Evolutionary conservation across 2,888 invertebrate genomes (phyloP).

Genomic region (Clistopyga incitator): DNA sequence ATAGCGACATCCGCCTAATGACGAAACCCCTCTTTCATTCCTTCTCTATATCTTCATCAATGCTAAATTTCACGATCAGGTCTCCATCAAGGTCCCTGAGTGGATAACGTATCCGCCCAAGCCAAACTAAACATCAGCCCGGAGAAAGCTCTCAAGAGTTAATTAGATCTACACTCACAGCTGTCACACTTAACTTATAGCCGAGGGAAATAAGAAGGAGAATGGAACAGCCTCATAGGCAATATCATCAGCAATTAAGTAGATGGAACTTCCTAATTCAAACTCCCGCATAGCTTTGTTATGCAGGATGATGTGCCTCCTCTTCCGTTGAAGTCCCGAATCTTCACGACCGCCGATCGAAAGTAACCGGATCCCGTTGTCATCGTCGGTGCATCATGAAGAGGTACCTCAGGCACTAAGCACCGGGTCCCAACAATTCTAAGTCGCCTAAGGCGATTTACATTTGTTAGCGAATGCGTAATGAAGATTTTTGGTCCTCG

Average conservation of each 20-base stretch:
- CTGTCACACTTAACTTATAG: constrained; percentile 16
- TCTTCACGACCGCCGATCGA: constrained; percentile 37
- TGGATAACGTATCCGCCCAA: constrained; percentile 33
- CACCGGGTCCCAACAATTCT: constrained; percentile 24
- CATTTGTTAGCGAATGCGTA: constrained; percentile 80
- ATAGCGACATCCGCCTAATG: constrained; percentile 64
- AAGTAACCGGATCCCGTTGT: constrained; percentile 9
- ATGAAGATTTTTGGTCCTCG: constrained; percentile 77
- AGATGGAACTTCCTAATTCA: constrained; percentile 12
- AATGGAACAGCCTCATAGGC: background rate
- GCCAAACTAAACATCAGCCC: background rate
- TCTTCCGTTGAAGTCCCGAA: constrained; percentile 15
- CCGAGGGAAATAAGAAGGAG: constrained; percentile 5
- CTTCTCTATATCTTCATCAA: constrained; percentile 56
- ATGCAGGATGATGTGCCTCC: background rate
- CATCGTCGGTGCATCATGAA: constrained; percentile 17
- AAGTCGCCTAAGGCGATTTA: constrained; percentile 75
- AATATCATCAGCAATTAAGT: constrained; percentile 18
- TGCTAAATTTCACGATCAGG: constrained; percentile 46
- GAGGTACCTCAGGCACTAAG: constrained; percentile 15
- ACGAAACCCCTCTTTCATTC: constrained; percentile 44
- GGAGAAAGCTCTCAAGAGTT: constrained; percentile 24
- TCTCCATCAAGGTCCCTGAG: constrained; percentile 25
- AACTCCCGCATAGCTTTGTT: background rate
- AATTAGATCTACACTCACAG: constrained; percentile 39